Percentiles rank a stretch among this genome's conserved stretches.
Conservation (phyloP, 1,140 invertebrate species). For the Lasaia peninsularis region DNA sequence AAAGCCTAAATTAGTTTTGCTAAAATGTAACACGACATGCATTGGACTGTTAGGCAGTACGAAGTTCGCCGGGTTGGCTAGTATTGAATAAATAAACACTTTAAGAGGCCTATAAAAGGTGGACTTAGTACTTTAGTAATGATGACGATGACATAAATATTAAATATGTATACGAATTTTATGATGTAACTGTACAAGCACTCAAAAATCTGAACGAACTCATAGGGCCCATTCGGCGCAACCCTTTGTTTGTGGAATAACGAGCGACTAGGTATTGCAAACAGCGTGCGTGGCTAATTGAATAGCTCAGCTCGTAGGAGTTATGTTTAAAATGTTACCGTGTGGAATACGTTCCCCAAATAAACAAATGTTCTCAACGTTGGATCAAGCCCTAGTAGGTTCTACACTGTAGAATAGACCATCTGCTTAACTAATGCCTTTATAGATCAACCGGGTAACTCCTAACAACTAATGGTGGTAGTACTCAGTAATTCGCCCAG, state of each 20-base stretch:
- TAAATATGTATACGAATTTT: background rate
- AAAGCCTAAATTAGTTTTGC: no score
- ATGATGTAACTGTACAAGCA: background rate
- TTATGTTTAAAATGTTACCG: conserved; percentile 2
- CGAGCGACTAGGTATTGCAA: conserved; percentile 7
- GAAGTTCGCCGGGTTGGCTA: no score
- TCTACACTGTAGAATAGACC: no score
- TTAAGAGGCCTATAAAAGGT: no score
- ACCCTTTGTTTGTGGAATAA: conserved; percentile 5
- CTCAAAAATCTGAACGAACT: conserved; percentile 5
- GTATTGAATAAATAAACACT: no score
- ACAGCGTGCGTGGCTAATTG: conserved; percentile 12
- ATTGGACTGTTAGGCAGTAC: no score
- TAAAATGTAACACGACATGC: no score
- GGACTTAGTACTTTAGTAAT: no score
- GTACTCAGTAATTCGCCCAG: no score
- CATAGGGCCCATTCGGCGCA: background rate
- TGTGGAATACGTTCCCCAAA: background rate
- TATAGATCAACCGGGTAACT: no score
- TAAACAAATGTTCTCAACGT: background rate
- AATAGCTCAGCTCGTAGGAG: conserved; percentile 5
- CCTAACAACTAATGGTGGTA: no score
- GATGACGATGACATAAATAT: background rate
- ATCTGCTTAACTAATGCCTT: no score
- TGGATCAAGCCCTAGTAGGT: background rate